A percentile compares a stretch with the other conserved stretches of the same genome.
These are phyloP conservation scores for Cirrhinus molitorella DNA, from an alignment of 2,797 vertebrate species.

Conservation along the genomic window DNA sequence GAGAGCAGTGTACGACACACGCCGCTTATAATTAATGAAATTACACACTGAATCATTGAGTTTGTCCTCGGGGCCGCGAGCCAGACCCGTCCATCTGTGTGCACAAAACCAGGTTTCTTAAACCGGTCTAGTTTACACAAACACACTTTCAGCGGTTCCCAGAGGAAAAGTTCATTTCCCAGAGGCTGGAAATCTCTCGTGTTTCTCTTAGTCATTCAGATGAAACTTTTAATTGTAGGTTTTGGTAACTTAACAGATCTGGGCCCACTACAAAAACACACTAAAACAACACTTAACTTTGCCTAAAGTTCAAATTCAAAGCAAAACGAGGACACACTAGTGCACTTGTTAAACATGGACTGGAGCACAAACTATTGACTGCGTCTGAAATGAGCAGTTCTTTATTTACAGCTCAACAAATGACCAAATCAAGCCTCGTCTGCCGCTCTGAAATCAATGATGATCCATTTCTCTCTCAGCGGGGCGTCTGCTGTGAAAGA, in stretches of 20 bases:
- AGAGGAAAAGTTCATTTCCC: too few relatives aligned
- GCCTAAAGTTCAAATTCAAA: neutral
- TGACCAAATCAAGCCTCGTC: neutral
- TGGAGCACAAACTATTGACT: constrained; percentile 66
- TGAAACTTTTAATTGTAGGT: neutral
- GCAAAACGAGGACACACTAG: neutral
- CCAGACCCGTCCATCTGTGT: constrained; percentile 12
- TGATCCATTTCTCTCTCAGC: neutral
- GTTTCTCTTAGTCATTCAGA: too few relatives aligned
- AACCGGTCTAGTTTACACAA: neutral
- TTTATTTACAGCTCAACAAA: constrained; percentile 48
- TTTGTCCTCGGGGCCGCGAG: constrained; percentile 11
- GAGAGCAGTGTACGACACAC: constrained; percentile 71
- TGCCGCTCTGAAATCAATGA: neutral
- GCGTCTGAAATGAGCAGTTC: constrained; percentile 62
- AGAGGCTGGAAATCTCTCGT: too few relatives aligned
- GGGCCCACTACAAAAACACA: too few relatives aligned
- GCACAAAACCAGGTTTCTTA: neutral
- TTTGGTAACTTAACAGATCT: too few relatives aligned
- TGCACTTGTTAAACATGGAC: neutral
- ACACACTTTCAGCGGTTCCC: too few relatives aligned
- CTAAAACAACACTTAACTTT: neutral
- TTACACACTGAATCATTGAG: constrained; percentile 64
- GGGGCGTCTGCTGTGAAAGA: neutral
- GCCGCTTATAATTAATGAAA: constrained; percentile 73